phyloP scores from a whole-genome alignment of 23 tunicate genomes.

The Trididemnum miniatum region DNA sequence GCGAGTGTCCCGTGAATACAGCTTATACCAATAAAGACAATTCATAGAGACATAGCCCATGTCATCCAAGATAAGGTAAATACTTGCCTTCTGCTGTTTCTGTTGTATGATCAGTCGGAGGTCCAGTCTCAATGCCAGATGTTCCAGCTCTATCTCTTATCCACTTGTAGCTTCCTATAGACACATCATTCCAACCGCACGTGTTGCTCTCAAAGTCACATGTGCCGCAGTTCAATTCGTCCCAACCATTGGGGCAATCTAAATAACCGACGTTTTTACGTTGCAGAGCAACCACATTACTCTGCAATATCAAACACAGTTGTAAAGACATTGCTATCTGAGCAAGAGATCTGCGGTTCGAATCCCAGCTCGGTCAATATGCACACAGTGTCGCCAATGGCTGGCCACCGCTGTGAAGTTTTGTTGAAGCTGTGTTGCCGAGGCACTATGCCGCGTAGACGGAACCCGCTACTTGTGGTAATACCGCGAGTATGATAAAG shows the following conservation, averaged over 20 bases:
- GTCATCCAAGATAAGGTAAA: neutral
- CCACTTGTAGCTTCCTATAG: slow-evolving; percentile 68
- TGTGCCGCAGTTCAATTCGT: slow-evolving; percentile 73
- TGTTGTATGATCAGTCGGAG: slow-evolving; percentile 75
- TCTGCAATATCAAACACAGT: too few species aligned
- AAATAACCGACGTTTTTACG: too few species aligned
- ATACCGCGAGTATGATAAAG: too few species aligned
- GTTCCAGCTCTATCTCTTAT: slow-evolving; percentile 81
- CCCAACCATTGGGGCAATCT: slow-evolving; percentile 90
- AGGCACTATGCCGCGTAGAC: neutral
- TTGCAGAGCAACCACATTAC: too few species aligned
- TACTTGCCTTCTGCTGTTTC: slow-evolving; percentile 48
- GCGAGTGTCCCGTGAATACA: too few species aligned
- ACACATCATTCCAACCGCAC: slow-evolving; percentile 77
- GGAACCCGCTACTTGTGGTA: neutral
- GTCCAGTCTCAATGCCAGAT: slow-evolving; percentile 71
- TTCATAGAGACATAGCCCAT: slow-evolving; percentile 13
- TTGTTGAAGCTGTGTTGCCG: too few species aligned
- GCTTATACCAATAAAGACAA: too few species aligned
- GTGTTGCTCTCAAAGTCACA: slow-evolving; percentile 60
- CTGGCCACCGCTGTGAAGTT: too few species aligned
- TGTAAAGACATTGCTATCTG: too few species aligned
- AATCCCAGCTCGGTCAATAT: too few species aligned
- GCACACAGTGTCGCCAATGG: too few species aligned
- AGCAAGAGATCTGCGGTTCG: too few species aligned